Evolutionary conservation across 2,888 invertebrate species (phyloP), one percentile per base, ranked within the genome.

Genomic region (Actias luna): DNA sequence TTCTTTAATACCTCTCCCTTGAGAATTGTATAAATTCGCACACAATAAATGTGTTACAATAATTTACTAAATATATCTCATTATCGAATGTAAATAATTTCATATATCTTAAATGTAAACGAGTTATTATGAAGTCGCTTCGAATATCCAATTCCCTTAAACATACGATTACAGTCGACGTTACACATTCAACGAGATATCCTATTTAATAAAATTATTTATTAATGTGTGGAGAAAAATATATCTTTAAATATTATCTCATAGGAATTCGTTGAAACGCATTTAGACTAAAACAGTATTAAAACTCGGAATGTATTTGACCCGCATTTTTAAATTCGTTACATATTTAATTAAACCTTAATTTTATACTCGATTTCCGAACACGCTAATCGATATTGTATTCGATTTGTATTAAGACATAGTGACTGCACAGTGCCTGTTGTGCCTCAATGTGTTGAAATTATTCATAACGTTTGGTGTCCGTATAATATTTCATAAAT

Each of bases 21-120:
- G 31, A 25, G 36, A 36, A 59, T n/a, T 36, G 36, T 36, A 59
- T 59, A 59, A 25, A 59, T 36, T 39, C 36, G 2, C 36, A 59
- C 12, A 22, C 10, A 14, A 31, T 16, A 35, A 33, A 25, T 18
- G 22, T 14, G 35, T 36, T 22, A 35, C 16, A n/a, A 35, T 7
- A 18, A 8, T 35, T 59, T 12, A 5, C 25, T 59, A 25, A 36
- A 58, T 16, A 18, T 33, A 22, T 36, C 5, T 4, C n/a, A n/a
- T n/a, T 25, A 14, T 39, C 12, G 22, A 3, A 36, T 33, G 36
- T 59, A 55, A 55, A 55, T 29, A 29, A 18, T 29, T 55, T 55
- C 7, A 50, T 50, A 50, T 50, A 50, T 50, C 12, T 25, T 50
- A 50, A 25, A 12, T 22, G 25, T 50, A 12, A 25, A 50, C 22